Conservation (phyloP, 2,113 vertebrate genomes). For the Xenotilapia leptura region DNA sequence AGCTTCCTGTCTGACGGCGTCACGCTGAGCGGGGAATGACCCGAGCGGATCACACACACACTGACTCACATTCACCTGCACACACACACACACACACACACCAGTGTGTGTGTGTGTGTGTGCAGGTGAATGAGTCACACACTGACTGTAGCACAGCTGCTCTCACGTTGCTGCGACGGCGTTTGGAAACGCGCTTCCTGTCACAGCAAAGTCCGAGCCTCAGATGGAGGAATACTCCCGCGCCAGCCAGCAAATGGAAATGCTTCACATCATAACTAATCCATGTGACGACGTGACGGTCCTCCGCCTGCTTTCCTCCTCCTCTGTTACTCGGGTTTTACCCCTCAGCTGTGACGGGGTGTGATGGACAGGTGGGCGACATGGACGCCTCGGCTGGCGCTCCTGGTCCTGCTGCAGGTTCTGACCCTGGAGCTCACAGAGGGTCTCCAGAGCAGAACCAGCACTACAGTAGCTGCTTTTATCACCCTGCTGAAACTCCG, state of each 20-base stretch:
- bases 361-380: neutral
- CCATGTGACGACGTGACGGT: rapidly evolving
- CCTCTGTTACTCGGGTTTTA: neutral
- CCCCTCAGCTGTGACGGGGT: neutral
- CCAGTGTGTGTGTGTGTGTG: no score
- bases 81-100: no score
- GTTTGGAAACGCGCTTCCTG: neutral
- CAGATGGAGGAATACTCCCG: neutral
- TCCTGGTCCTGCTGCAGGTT: neutral
- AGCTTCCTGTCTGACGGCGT: neutral
- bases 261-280: neutral
- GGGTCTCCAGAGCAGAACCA: neutral
- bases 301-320: neutral
- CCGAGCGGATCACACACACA: neutral
- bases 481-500: neutral
- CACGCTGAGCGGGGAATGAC: neutral
- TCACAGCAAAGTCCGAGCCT: neutral
- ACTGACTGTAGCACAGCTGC: neutral
- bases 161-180: neutral
- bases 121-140: neutral
- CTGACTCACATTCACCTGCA: neutral
- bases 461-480: neutral
- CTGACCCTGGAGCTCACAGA: neutral
- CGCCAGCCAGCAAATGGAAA: neutral
- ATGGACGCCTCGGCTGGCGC: neutral